Evolutionary conservation across 2,113 vertebrate species (phyloP).

Genomic region (Entomyzon cyanotis): DNA sequence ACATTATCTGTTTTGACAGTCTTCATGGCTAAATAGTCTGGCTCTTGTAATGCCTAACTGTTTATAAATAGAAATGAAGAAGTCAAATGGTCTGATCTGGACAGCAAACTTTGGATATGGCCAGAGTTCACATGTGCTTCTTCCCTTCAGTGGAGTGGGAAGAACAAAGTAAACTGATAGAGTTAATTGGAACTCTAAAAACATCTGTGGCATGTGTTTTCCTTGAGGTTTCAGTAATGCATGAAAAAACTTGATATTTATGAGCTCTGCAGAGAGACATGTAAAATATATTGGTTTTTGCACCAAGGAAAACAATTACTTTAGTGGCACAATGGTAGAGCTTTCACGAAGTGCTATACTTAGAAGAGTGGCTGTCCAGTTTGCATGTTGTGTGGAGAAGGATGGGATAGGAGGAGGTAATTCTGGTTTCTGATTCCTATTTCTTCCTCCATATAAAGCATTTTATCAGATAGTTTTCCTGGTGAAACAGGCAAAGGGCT

Average conservation of each 20-base stretch:
- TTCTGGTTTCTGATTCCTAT: not conserved
- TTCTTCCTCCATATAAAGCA: not conserved
- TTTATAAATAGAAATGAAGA: conserved; percentile 48
- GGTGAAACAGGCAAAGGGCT: not conserved
- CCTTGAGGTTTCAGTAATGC: not conserved
- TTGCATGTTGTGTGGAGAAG: not conserved
- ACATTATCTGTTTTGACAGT: conserved; percentile 47
- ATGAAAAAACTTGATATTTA: not conserved
- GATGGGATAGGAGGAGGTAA: not conserved
- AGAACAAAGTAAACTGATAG: not conserved
- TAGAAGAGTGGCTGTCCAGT: not conserved
- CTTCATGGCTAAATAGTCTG: conserved; percentile 43
- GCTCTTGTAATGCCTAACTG: conserved; percentile 19
- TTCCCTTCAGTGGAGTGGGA: not conserved
- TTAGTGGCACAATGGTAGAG: not conserved
- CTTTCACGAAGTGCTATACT: not conserved
- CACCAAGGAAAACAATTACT: not conserved
- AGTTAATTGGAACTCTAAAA: not conserved
- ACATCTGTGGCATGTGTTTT: not conserved
- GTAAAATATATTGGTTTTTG: not conserved
- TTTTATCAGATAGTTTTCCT: not conserved
- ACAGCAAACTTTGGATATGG: not conserved
- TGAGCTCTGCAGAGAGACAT: not conserved
- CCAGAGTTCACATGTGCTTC: not conserved
- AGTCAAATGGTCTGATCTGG: not conserved